Evolutionary conservation across 2,797 vertebrate species (phyloP), one percentile per base, ranked within the genome.

Genomic region (Rhincodon typus): DNA sequence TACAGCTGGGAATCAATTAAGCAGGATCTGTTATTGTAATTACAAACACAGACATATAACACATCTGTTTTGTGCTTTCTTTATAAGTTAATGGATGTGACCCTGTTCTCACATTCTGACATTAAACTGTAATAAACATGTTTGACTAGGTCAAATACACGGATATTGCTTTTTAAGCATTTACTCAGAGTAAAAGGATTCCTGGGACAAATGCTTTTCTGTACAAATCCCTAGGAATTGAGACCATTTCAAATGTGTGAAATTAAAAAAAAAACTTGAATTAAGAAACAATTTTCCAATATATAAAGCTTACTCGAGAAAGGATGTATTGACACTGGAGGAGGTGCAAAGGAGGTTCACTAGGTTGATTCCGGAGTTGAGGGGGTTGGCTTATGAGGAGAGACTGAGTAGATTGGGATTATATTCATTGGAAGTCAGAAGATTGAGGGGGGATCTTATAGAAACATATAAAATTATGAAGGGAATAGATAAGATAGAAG

Each of bases 1-100:
- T 95, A 77, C 94, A 95, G 94, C 57, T 95, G 94, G 94, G 70
- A 72, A 95, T 95, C 70, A 95, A 95, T 95, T 95, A 95, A 70
- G 70, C 69, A 77, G 70, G 90, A 95, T 95, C 94, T 95, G 94
- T 95, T 95, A 74, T 70, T 74, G 94, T 95, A 95, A 95, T 95
- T 95, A 95, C 94, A 77, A 95, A 95, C 42, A 74, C 70, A 95
- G 94, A 72, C 46, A 50, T 46, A 95, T 95, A 95, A 95, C 94
- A 95, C 94, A 95, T 95, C 94, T 95, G 94, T 74, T 95, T 95
- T 77, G 94, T 95, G 94, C 94, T 95, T 95, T 77, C 94, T 95
- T 94, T 95, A 30, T n/a, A 95, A 95, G 94, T 77, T 95, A 95
- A 95, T 95, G 94, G 94, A 77, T 95, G 70, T 95, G 70, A 95